Base-by-base conservation (phyloP, 2,797 vertebrate species). In the Psittacula derbiana region DNA sequence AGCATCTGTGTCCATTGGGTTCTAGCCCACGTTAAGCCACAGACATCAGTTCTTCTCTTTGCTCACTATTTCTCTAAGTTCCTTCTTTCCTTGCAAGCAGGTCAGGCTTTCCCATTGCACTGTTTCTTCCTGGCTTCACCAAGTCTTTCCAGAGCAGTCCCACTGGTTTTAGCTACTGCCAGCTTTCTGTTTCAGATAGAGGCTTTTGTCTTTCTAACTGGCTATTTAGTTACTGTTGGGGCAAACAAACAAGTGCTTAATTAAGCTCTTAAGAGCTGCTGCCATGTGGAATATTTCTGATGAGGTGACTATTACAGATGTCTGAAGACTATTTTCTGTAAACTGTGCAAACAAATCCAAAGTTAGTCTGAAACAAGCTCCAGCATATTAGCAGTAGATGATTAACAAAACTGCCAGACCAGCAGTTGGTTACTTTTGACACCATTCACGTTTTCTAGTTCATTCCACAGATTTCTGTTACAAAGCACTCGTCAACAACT, bases 281-380 rank as follows among this genome's bases (percentile, higher is more conserved):
- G 80, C 61, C 23, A 31, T 78, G 80, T 89, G 74, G 47, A 71
- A 33, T 89, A 24, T 65, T 91, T 86, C 41, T 93, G 67, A 64
- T 85, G 87, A 78, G 43, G 43, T 53, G 57, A 57, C 57, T 81
- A 8, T 76, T 87, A n/a, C 36, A 64, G 40, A 85, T 82, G 93
- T 91, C 67, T 64, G 70, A 81, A 66, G 44, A 43, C 23, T 80
- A 10, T 78, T 93, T 79, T 58, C 76, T 61, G 21, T 33, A 83
- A 88, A 11, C 65, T 69, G 72, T 78, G 65, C 82, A 92, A 92
- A 79, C 57, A 80, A 82, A 78, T 79, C 31, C 50, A 47, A 86
- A 86, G 90, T 93, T 91, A 61, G 49, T 93, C 74, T 67, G 75
- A 60, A 88, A 73, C n/a, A 88, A 93, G 31, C 55, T 66, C 27